Evolutionary conservation across 1,140 invertebrate species (phyloP), one percentile per base, ranked within the genome.

Genomic region (Hyphantria cunea): DNA sequence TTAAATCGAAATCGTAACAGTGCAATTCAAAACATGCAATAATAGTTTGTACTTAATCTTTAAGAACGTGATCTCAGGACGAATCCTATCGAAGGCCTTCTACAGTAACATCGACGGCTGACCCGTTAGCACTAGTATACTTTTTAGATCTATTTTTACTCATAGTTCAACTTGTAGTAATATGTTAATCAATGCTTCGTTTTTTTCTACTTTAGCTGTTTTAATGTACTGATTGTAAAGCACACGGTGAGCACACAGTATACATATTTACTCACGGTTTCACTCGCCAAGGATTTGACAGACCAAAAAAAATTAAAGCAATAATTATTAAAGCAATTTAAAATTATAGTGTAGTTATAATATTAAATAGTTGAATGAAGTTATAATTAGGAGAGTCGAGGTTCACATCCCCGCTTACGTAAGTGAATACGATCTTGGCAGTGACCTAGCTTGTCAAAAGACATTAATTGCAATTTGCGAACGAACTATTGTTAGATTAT

Each of bases 41-140:
- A 86, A 88, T 89, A 86, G 78, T 83, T 84, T 83, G 82, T 87
- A 86, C 82, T 86, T 88, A 88, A 86, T 83, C 67, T 84, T 74
- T 89, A 88, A 88, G 86, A 80, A 86, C 68, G 84, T 89, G 86
- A 89, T 89, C 86, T 89, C 86, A 89, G 85, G 82, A 86, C 76
- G 83, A 85, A 88, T 84, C 80, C 80, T 85, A 82, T 84, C 78
- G 74, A 84, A 86, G 79, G 82, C 84, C 84, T 88, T 86, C 75
- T 75, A 67, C 73, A 78, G 86, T 75, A 74, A 75, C 76, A 72
- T 70, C 74, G 75, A 78, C 83, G 82, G 82, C 82, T 80, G 77
- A 76, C 78, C 86, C 79, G 74, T 84, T 89, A 78, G 70, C 80
- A 77, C 76, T 86, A 87, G 82, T 82, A 77, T 85, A 82, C 79